These are phyloP conservation scores for Enteromius afrohamiltoni DNA, from an alignment of 2,797 vertebrate species.

Conservation along the genomic window DNA sequence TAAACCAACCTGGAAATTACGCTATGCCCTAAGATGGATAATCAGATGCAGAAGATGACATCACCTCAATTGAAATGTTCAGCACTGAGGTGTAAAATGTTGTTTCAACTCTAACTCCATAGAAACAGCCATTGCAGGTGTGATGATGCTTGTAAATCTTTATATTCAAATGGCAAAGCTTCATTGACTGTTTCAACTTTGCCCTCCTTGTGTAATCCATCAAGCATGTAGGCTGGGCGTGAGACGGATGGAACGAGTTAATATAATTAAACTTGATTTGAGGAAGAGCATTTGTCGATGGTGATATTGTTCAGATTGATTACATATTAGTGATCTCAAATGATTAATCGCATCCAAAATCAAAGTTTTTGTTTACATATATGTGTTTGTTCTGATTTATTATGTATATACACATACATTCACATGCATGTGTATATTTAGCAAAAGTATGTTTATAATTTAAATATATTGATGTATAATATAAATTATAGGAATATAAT, in stretches of 20 bases:
- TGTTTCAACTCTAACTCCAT: background rate
- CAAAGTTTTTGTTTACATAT: too few species aligned
- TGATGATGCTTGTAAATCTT: background rate
- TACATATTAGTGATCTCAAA: background rate
- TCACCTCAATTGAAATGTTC: background rate
- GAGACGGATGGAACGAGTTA: conserved; percentile 2
- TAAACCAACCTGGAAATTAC: background rate
- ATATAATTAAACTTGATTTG: conserved; percentile 25
- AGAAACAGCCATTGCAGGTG: background rate
- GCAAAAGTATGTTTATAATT: too few species aligned
- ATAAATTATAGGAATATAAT: too few species aligned
- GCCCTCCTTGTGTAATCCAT: background rate
- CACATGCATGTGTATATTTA: too few species aligned
- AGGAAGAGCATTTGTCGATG: background rate
- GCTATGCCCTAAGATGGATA: background rate
- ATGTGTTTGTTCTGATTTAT: too few species aligned
- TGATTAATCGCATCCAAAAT: too few species aligned
- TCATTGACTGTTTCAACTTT: background rate
- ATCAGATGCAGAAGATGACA: background rate
- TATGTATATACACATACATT: too few species aligned
- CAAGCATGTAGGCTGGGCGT: background rate
- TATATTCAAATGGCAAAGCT: background rate
- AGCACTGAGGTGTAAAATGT: background rate
- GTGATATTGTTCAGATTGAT: conserved; percentile 2
- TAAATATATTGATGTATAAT: too few species aligned